Conservation (phyloP, 2,888 invertebrate species). For the Dorcus hopei region DNA sequence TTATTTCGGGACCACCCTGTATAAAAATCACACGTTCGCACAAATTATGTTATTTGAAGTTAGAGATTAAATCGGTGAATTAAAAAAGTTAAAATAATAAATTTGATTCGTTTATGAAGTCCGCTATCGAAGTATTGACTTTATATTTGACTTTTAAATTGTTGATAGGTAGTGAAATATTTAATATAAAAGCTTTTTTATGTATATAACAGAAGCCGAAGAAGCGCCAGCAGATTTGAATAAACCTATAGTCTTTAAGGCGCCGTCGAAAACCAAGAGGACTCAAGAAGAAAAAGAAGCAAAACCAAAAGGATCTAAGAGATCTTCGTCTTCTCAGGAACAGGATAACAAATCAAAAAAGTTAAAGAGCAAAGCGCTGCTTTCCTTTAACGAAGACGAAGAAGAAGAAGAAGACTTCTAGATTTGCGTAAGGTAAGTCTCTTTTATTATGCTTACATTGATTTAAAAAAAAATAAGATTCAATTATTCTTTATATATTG, state of each 20-base stretch:
- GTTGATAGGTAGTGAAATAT: no score
- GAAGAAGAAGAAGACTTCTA: conserved; percentile 45
- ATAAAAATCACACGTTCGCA: no score
- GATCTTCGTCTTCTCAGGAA: background rate
- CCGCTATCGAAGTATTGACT: no score
- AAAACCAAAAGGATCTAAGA: conserved; percentile 12
- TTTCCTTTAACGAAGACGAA: conserved; percentile 54
- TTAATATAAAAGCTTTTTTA: conserved; percentile 1
- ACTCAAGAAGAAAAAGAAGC: conserved; percentile 22
- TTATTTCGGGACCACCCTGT: no score
- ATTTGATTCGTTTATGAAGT: no score
- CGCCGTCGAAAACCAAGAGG: conserved; percentile 29
- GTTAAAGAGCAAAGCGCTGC: conserved; percentile 40
- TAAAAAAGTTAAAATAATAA: no score
- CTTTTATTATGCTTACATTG: no score
- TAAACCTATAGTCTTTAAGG: conserved; percentile 58
- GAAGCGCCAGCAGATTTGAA: conserved; percentile 60
- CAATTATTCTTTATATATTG: conserved; percentile 6
- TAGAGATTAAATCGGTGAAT: no score
- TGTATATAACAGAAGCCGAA: conserved; percentile 53
- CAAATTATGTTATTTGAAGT: no score
- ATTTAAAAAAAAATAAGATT: no score
- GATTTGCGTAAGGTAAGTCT: background rate
- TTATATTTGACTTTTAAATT: no score
- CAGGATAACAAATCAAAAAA: conserved; percentile 35